Percentiles rank a stretch among this genome's conserved stretches.
These are phyloP conservation scores for Gryon sp. DNA, from an alignment of 1,140 invertebrate species.

Conservation along the genomic window DNA sequence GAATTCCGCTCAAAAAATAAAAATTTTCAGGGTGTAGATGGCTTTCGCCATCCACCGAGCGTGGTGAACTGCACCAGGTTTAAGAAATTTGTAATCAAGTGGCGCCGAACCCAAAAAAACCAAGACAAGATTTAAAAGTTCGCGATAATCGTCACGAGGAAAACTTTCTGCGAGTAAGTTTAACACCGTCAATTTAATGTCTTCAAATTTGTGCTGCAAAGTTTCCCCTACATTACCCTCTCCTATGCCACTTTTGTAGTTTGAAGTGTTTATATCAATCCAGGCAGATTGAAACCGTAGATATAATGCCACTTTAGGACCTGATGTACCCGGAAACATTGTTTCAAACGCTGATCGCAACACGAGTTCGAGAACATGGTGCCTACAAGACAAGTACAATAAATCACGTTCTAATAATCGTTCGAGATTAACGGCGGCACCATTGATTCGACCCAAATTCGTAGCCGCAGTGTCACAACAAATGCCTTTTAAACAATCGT, in stretches of 20 bases:
- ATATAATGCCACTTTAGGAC: slow-evolving; percentile 61
- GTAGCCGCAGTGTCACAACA: slow-evolving; percentile 68
- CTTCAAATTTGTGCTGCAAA: slow-evolving; percentile 4
- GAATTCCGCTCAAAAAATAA: slow-evolving; percentile 41
- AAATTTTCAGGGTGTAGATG: too few species aligned
- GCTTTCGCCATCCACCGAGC: too few species aligned
- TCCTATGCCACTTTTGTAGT: slow-evolving; percentile 31
- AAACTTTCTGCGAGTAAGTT: slow-evolving; percentile 1
- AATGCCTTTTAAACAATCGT: slow-evolving; percentile 54
- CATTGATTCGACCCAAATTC: slow-evolving; percentile 63
- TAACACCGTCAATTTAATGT: too few species aligned
- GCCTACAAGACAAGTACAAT: slow-evolving; percentile 35
- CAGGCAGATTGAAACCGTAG: slow-evolving; percentile 63
- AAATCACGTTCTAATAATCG: slow-evolving; percentile 26
- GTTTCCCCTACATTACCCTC: not conserved
- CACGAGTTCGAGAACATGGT: slow-evolving; percentile 51
- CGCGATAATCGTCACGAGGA: slow-evolving; percentile 19
- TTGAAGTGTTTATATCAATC: slow-evolving; percentile 54
- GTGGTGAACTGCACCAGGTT: slow-evolving; percentile 42
- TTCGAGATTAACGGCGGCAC: slow-evolving; percentile 47
- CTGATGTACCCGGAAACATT: slow-evolving; percentile 30
- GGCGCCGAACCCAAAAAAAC: slow-evolving; percentile 27
- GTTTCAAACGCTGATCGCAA: slow-evolving; percentile 29
- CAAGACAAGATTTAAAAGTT: slow-evolving; percentile 16
- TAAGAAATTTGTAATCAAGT: slow-evolving; percentile 12